Base-by-base conservation (phyloP, 2,797 vertebrate species). In the Gallinago nigripennis region DNA sequence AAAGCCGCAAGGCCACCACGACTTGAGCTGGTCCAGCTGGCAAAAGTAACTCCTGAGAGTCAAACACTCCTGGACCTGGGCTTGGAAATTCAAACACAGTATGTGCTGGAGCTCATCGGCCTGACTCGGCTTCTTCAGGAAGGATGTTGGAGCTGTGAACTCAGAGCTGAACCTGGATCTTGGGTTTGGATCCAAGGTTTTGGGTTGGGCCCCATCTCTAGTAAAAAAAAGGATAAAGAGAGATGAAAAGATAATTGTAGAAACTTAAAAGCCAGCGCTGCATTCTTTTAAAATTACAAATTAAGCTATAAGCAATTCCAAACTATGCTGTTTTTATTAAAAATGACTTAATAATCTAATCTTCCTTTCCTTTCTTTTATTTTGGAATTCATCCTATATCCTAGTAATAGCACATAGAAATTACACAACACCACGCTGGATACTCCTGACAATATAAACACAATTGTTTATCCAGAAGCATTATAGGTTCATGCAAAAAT, bases 401-500 rank as follows among this genome's bases (percentile, higher is more conserved):
- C 96, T 95, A 96, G 95, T 97, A 97, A 97, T 97, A 95, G 10
- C 81, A 63, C 91, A 97, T 86, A 94, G 88, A 97, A 98, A 98
- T 98, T 97, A 96, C 90, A 97, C 89, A 86, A 65, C 91, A 83
- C 78, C 95, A 87, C 12, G 1, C 66, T 93, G 91, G 95, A 95
- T 96, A 86, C 93, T 97, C 92, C 93, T 43, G 86, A 96, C 73
- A 97, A 96, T 95, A 95, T 97, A 98, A 98, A 98, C 97, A 97
- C 95, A 94, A 97, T 91, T 97, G 97, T 97, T 98, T 97, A 98
- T 97, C 97, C 97, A 98, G 98, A 98, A 98, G 97, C 97, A 98
- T 98, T 98, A 97, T 97, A 98, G 94, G 96, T 97, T 97, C 97
- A 97, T 97, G 95, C 95, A 96, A 97, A 98, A 98, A 98, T 98